These are phyloP conservation scores for Eupeodes latifasciatus DNA, from an alignment of 2,888 invertebrate species.

Conservation along the genomic window DNA sequence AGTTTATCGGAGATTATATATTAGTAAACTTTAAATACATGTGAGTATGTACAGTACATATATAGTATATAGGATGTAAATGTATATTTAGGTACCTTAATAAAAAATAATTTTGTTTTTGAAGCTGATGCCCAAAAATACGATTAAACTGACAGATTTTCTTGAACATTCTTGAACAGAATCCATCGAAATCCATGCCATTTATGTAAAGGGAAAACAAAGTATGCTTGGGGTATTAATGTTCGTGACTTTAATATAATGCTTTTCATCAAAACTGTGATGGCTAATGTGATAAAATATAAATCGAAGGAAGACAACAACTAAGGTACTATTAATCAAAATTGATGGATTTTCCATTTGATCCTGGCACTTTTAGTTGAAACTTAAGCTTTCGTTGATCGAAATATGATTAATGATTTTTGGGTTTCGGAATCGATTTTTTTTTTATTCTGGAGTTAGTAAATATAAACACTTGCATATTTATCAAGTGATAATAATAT, in stretches of 20 bases:
- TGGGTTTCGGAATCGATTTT: not conserved
- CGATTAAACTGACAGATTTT: not conserved
- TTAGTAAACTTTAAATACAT: too few species aligned
- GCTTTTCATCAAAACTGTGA: slow-evolving; percentile 31
- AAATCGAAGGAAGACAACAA: slow-evolving; percentile 23
- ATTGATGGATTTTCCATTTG: slow-evolving; percentile 37
- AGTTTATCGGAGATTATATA: too few species aligned
- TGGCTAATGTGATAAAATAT: slow-evolving; percentile 41
- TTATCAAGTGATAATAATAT: too few species aligned
- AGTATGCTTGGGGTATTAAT: not conserved
- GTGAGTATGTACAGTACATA: too few species aligned
- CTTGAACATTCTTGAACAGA: not conserved
- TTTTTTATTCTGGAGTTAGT: not conserved
- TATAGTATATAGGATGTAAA: too few species aligned
- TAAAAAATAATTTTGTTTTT: not conserved
- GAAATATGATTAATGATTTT: slow-evolving; percentile 42
- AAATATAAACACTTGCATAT: too few species aligned
- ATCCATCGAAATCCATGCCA: not conserved
- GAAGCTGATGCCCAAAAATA: not conserved
- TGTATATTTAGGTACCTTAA: too few species aligned
- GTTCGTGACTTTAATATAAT: slow-evolving; percentile 14
- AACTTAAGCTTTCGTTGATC: slow-evolving; percentile 3
- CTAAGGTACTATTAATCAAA: slow-evolving; percentile 46
- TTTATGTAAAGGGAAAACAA: not conserved
- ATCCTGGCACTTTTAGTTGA: slow-evolving; percentile 21